Evolutionary conservation across 2,888 invertebrate species (phyloP), one percentile per base, ranked within the genome.

Genomic region (Calliphora vomitoria): DNA sequence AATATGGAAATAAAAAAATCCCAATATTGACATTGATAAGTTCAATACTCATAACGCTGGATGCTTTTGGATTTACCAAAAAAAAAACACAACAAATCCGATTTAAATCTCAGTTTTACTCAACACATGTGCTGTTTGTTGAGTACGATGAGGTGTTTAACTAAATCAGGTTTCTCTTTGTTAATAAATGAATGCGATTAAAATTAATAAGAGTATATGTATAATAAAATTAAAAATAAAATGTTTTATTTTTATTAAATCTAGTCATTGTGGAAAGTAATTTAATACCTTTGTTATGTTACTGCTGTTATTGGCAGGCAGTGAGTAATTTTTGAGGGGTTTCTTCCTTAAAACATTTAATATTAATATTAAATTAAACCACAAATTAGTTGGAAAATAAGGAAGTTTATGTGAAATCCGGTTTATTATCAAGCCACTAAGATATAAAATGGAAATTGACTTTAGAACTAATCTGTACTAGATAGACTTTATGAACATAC

Each of bases 21-120:
- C 55, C 71, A n/a, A 53, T 64, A 74, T 86, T 86, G 86, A 13
- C 82, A 86, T 82, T 86, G 82, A 86, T 74, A 68, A 82, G 86
- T 74, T 85, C 78, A 82, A 60, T 68, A 78, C n/a, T 13, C 13
- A 55, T 50, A n/a, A 64, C 50, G 62, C 55, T 53, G 64, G 72
- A 74, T 82, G 66, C 72, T 74, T 64, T 44, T 13, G 60, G n/a
- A 50, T 80, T n/a, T n/a, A 64, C 47, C 71, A 50, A 50, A 41
- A 25, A 50, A 50, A 41, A 25, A 13, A 74, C 31, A 62, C 11
- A 38, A 50, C n/a, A 50, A 50, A 50, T n/a, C 25, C 25, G 25
- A 25, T 25, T 25, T 50, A n/a, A n/a, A 50, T 5, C 15, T n/a
- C n/a, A 50, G 15, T n/a, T n/a, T 50, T 50, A 50, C n/a, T 50